Percentiles rank a stretch among this genome's conserved stretches.
These are phyloP conservation scores for Malacoraja senta DNA, from an alignment of 2,797 vertebrate species.

Conservation along the genomic window DNA sequence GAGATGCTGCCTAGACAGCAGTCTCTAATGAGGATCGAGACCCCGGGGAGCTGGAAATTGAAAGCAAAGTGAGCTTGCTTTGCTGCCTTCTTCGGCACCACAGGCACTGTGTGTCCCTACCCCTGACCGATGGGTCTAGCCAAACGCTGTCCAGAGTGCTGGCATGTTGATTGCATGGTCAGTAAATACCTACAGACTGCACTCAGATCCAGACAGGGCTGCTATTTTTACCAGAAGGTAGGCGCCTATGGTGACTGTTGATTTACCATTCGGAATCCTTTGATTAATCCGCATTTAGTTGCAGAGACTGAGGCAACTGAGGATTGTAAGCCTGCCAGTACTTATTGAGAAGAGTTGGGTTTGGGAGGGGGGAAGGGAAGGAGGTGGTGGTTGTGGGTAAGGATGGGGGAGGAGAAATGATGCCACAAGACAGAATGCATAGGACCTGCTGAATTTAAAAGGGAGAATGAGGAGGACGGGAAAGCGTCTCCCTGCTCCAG, in stretches of 20 bases:
- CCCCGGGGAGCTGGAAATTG: conserved; percentile 51
- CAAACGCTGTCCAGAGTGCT: conserved; percentile 62
- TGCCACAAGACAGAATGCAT: conserved; percentile 57
- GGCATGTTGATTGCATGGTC: conserved; percentile 46
- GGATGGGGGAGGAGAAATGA: conserved; percentile 55
- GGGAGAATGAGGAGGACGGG: conserved; percentile 58
- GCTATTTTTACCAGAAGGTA: conserved; percentile 65
- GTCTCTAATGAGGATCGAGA: conserved; percentile 50
- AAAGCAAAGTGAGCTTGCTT: conserved; percentile 49
- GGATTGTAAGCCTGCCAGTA: conserved; percentile 48
- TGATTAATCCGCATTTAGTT: conserved; percentile 81
- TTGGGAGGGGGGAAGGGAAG: conserved; percentile 44
- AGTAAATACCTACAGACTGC: conserved; percentile 53
- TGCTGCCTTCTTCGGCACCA: conserved; percentile 39
- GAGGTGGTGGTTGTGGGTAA: conserved; percentile 57
- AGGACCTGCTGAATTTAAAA: conserved; percentile 56
- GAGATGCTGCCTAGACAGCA: conserved; percentile 49
- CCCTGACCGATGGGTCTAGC: conserved; percentile 52
- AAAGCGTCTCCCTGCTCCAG: conserved; percentile 51
- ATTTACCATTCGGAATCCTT: conserved; percentile 68
- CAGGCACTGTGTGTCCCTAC: conserved; percentile 2
- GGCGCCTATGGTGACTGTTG: conserved; percentile 80
- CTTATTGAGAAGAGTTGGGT: conserved; percentile 41
- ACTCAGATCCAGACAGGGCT: conserved; percentile 51
- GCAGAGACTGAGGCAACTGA: conserved; percentile 65